A percentile compares a stretch with the other conserved stretches of the same genome.
Conservation (phyloP, 2,113 vertebrate species). For the Fregetta grallaria region DNA sequence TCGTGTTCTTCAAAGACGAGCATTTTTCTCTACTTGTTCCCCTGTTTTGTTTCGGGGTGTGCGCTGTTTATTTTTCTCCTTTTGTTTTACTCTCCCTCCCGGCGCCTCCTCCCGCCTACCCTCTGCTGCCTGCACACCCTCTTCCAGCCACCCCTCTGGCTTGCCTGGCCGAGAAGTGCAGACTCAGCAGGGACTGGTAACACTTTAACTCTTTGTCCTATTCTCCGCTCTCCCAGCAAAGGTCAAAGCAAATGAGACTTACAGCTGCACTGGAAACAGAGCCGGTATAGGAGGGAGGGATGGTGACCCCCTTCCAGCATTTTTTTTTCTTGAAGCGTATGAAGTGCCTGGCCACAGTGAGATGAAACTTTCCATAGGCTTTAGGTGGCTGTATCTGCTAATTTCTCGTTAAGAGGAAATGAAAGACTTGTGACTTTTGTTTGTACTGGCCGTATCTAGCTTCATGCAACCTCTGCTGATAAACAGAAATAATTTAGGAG, state of each 20-base stretch:
- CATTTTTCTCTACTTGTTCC: slow-evolving; percentile 10
- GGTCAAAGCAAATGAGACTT: slow-evolving; percentile 24
- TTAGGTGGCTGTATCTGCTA: not conserved
- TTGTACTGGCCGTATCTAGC: not conserved
- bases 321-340: not conserved
- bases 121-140: not conserved
- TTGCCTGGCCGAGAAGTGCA: not conserved
- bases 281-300: not conserved
- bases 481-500: slow-evolving; percentile 25
- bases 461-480: not conserved
- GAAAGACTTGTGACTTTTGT: slow-evolving; percentile 23
- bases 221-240: slow-evolving; percentile 23
- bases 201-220: slow-evolving; percentile 48
- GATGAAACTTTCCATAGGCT: not conserved
- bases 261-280: slow-evolving; percentile 4
- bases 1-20: not conserved
- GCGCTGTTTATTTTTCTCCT: slow-evolving; percentile 41
- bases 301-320: fast-evolving
- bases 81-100: slow-evolving; percentile 12
- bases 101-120: not conserved
- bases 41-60: slow-evolving; percentile 49
- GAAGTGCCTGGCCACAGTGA: not conserved
- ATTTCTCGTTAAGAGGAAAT: not conserved
- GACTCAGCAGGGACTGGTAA: slow-evolving; percentile 46
- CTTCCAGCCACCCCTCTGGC: not conserved